Percentiles rank a stretch among this genome's conserved stretches.
These are phyloP conservation scores for Alces alces DNA, from an alignment of 2,113 vertebrate species.

Conservation along the genomic window DNA sequence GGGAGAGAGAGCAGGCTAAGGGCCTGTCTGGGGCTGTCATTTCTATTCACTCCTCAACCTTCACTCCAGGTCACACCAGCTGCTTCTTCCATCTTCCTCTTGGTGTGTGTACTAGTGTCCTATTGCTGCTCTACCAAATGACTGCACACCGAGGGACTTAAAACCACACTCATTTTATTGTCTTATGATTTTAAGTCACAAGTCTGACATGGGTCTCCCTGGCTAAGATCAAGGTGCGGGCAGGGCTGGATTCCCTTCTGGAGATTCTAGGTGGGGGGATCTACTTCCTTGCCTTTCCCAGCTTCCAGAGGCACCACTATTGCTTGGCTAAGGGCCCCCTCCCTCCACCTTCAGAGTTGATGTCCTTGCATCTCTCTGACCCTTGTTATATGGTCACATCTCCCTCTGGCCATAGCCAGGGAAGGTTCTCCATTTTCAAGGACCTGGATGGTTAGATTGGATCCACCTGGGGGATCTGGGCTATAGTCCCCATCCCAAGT, in stretches of 20 bases:
- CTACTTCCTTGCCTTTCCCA: not conserved
- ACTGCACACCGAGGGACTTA: not conserved
- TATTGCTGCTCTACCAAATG: not conserved
- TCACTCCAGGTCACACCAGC: not conserved
- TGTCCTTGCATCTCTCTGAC: not conserved
- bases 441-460: not conserved
- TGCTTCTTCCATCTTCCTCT: not conserved
- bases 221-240: not conserved
- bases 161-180: not conserved
- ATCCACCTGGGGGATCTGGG: not conserved
- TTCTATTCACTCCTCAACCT: not conserved
- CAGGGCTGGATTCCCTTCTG: not conserved
- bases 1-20: not conserved
- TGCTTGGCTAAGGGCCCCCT: not conserved
- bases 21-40: rapidly evolving
- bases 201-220: not conserved
- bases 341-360: not conserved
- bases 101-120: not conserved
- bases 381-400: not conserved
- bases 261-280: too few relatives aligned
- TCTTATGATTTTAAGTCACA: not conserved
- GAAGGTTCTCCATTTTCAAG: not conserved
- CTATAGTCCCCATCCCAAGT: not conserved
- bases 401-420: not conserved
- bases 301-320: not conserved